phyloP scores from a whole-genome alignment of 2,888 invertebrate genomes.

The Sinotaia quadrata region DNA sequence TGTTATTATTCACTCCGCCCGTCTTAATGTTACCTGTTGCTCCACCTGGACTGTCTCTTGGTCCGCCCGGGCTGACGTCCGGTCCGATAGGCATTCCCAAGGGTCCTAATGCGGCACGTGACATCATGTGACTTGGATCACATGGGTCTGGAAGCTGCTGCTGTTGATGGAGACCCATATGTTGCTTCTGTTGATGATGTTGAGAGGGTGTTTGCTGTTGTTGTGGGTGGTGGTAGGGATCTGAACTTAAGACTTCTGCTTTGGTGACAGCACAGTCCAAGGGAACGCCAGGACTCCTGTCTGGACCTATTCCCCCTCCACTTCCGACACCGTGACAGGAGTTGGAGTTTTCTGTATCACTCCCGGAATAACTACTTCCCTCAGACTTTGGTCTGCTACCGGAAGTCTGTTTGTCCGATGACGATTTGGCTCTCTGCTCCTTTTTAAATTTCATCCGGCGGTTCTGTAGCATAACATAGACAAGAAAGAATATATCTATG shows the following conservation, averaged over 20 bases:
- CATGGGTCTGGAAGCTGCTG: not conserved
- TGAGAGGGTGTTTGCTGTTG: conserved; percentile 15
- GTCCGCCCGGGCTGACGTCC: conserved; percentile 28
- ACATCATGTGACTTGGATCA: conserved; percentile 21
- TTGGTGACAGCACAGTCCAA: conserved; percentile 42
- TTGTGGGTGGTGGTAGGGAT: conserved; percentile 26
- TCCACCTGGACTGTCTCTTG: conserved; percentile 31
- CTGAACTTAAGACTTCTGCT: not conserved
- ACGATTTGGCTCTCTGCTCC: conserved; percentile 64
- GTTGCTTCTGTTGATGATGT: conserved; percentile 23
- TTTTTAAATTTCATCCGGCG: conserved; percentile 72
- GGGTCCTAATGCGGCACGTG: conserved; percentile 3
- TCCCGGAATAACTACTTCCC: conserved; percentile 42
- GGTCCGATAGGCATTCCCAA: conserved; percentile 14
- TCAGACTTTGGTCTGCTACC: conserved; percentile 38
- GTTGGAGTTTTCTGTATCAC: conserved; percentile 51
- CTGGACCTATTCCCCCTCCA: conserved; percentile 40
- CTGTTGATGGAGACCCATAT: conserved; percentile 2
- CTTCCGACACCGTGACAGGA: conserved; percentile 34
- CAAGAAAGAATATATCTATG: too few species aligned
- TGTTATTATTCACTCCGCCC: conserved; percentile 34
- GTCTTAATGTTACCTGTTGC: not conserved
- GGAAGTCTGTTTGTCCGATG: conserved; percentile 16
- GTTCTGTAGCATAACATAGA: conserved; percentile 54
- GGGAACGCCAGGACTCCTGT: conserved; percentile 39